These are phyloP conservation scores for Coelogynopora nodosa DNA, from an alignment of 2,888 invertebrate species.

Conservation along the genomic window DNA sequence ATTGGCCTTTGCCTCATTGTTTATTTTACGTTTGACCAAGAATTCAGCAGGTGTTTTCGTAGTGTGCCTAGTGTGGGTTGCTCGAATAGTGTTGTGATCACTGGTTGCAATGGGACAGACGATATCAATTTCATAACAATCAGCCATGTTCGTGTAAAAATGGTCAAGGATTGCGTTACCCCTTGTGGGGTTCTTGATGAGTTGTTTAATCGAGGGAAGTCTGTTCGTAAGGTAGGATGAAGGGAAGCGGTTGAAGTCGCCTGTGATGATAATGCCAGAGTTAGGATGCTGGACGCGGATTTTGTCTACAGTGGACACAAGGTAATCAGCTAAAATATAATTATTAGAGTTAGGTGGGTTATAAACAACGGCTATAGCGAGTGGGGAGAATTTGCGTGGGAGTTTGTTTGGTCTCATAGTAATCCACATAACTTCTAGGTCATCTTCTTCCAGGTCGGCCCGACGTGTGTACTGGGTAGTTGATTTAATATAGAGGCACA, in stretches of 20 bases:
- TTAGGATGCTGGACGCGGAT: background rate
- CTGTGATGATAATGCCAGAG: background rate
- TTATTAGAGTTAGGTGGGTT: background rate
- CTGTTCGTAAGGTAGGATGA: constrained; percentile 1
- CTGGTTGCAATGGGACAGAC: background rate
- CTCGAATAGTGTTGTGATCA: constrained; percentile 6
- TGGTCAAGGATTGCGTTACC: background rate
- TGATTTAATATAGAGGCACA: background rate
- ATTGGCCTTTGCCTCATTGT: background rate
- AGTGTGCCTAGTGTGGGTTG: background rate
- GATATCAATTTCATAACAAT: background rate
- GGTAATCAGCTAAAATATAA: background rate
- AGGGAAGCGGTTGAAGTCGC: constrained; percentile 1
- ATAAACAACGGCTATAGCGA: background rate
- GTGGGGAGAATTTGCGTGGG: background rate
- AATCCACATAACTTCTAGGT: background rate
- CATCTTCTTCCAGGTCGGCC: background rate
- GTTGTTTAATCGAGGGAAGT: background rate
- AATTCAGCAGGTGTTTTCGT: background rate
- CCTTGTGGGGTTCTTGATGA: background rate
- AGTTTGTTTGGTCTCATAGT: background rate
- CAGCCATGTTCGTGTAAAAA: background rate
- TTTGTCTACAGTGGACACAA: background rate
- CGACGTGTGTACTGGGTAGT: constrained; percentile 13
- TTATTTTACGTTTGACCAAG: background rate